Conservation (phyloP, 2,113 vertebrate genomes). For the Vidua chalybeata region DNA sequence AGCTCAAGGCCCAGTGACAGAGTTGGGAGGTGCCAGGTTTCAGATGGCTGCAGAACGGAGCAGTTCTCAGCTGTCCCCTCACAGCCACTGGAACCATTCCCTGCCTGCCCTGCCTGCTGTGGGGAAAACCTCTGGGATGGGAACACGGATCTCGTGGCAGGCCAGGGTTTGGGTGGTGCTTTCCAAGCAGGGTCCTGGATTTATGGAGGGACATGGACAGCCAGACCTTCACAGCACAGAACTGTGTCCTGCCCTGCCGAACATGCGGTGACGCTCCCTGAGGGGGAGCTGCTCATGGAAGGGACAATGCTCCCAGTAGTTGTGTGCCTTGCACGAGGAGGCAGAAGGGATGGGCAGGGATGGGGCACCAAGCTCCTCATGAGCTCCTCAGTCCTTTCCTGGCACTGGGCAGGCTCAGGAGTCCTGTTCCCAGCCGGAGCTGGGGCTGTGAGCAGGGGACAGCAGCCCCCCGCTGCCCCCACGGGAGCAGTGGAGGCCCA, state of each 20-base stretch:
- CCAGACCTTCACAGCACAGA: background rate
- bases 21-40: background rate
- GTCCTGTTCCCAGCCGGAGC: background rate
- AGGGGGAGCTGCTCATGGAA: background rate
- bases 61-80: background rate
- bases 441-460: background rate
- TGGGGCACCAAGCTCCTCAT: background rate
- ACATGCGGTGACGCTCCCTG: background rate
- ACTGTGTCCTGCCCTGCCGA: background rate
- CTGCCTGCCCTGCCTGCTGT: background rate
- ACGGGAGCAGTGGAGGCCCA: background rate
- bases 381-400: background rate
- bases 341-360: background rate
- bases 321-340: rapidly evolving
- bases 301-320: background rate
- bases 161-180: background rate
- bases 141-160: background rate
- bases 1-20: background rate
- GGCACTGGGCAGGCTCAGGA: background rate
- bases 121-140: background rate
- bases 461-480: rapidly evolving
- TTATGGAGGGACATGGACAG: background rate
- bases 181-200: background rate
- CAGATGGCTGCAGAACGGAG: background rate
- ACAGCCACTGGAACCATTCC: background rate